A percentile compares a stretch with the other conserved stretches of the same genome.
Conservation (phyloP, 2,113 vertebrate species). For the Pteruthius melanotis region DNA sequence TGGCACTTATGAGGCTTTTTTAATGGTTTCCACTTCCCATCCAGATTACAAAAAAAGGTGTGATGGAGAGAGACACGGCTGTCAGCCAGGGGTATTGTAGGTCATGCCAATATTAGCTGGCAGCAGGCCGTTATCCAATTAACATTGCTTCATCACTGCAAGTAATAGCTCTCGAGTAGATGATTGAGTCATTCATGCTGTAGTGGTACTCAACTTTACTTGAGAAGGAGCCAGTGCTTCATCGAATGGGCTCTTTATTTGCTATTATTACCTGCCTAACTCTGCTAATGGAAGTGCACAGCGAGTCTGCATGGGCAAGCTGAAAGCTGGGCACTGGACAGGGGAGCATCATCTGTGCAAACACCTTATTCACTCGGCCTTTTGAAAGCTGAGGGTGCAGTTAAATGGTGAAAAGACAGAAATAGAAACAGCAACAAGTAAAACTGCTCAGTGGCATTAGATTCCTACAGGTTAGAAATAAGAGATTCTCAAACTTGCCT, state of each 20-base stretch:
- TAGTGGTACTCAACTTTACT: constrained; percentile 65
- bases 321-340: neutral
- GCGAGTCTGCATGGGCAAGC: neutral
- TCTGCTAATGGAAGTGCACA: constrained; percentile 26
- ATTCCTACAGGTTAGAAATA: neutral
- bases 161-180: constrained; percentile 74
- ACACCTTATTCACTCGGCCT: neutral
- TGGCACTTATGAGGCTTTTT: constrained; percentile 66
- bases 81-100: constrained; percentile 72
- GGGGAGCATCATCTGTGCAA: constrained; percentile 2
- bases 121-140: constrained; percentile 81
- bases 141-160: constrained; percentile 78
- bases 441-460: neutral
- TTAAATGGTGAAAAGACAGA: neutral
- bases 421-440: constrained; percentile 34
- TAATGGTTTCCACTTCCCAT: constrained; percentile 72
- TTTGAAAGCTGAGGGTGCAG: constrained; percentile 16
- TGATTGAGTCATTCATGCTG: constrained; percentile 76
- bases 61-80: constrained; percentile 63
- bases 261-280: constrained; percentile 55
- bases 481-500: neutral
- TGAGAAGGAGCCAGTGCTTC: constrained; percentile 66
- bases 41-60: constrained; percentile 68
- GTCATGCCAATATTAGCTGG: constrained; percentile 79
- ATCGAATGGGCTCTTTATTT: constrained; percentile 62